Percentiles rank a stretch among this genome's conserved stretches.
These are phyloP conservation scores for Philhelius pedissequus DNA, from an alignment of 2,888 invertebrate genomes.

Conservation along the genomic window DNA sequence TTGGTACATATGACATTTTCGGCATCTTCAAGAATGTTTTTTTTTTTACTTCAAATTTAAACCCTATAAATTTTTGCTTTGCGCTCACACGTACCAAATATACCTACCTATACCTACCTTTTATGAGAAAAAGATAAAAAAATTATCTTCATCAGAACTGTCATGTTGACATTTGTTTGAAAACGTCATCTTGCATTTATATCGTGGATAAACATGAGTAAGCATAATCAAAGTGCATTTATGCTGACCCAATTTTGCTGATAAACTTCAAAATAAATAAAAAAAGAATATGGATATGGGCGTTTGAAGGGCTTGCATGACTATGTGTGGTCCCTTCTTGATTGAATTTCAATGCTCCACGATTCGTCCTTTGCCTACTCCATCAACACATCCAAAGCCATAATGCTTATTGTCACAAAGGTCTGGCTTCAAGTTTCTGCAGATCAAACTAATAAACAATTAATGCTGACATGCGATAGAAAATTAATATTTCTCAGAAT, in stretches of 20 bases:
- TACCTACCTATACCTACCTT: too few species aligned
- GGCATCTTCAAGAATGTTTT: neutral
- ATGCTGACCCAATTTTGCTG: slow-evolving; percentile 30
- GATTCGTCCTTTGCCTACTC: slow-evolving; percentile 12
- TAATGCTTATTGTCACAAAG: too few species aligned
- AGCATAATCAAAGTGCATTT: slow-evolving; percentile 18
- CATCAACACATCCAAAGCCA: too few species aligned
- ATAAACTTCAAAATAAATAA: slow-evolving; percentile 1
- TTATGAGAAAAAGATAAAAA: neutral
- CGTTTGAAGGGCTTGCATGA: neutral
- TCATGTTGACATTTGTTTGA: slow-evolving; percentile 36
- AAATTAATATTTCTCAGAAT: slow-evolving; percentile 28
- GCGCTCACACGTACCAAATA: neutral
- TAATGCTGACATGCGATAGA: slow-evolving; percentile 26
- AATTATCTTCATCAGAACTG: neutral
- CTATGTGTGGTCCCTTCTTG: slow-evolving; percentile 9
- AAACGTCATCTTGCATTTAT: slow-evolving; percentile 30
- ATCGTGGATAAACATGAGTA: slow-evolving; percentile 15
- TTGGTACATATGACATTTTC: neutral
- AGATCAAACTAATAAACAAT: slow-evolving; percentile 16
- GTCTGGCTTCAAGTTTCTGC: neutral
- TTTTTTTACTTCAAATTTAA: neutral
- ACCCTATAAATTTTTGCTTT: neutral
- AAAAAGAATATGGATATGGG: neutral
- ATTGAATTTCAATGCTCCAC: neutral